Evolutionary conservation across 2,888 invertebrate species (phyloP), one percentile per base, ranked within the genome.

Genomic region (Hydroisotoma schaefferi): DNA sequence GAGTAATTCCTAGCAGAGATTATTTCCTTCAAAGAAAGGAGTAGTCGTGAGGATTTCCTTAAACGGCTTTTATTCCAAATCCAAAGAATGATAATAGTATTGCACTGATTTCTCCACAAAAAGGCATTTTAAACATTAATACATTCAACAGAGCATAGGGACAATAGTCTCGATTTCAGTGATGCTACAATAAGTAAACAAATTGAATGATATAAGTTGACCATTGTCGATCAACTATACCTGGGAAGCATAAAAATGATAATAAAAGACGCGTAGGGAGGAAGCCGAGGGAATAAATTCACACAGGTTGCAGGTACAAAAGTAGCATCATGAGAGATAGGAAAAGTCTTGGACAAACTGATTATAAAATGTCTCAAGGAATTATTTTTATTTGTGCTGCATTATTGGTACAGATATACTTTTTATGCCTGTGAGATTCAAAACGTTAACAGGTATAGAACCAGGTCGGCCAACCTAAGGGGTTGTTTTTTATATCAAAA

Each of bases 231-330:
- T n/a, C 18, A 46, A 43, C 46, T 38, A 29, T 51, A 58, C 46
- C 52, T 59, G 62, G 37, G 53, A 29, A 55, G 63, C 55, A 54
- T 55, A 53, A 59, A 61, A 57, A 44, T 59, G 61, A 61, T 58
- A 65, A 59, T 61, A 53, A 49, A 59, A 65, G 18, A 27, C 27
- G 28, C 5, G 33, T 20, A n/a, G 46, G 51, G 20, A 53, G 38
- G 38, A 53, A 52, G 58, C 46, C 47, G 59, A 56, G 40, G n/a
- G 40, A 55, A 61, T 47, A 58, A 58, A 55, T 52, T 43, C 40
- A 52, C 52, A 44, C 44, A n/a, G n/a, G n/a, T 25, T 51, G 33
- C 10, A 22, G 23, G 26, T 43, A 53, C 28, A 59, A 25, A 23
- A 59, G 47, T 22, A 5, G 46, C 25, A 46, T 26, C 25, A 18